Evolutionary conservation across 1,140 invertebrate species (phyloP).

Genomic region (Trigoniulus corallinus): DNA sequence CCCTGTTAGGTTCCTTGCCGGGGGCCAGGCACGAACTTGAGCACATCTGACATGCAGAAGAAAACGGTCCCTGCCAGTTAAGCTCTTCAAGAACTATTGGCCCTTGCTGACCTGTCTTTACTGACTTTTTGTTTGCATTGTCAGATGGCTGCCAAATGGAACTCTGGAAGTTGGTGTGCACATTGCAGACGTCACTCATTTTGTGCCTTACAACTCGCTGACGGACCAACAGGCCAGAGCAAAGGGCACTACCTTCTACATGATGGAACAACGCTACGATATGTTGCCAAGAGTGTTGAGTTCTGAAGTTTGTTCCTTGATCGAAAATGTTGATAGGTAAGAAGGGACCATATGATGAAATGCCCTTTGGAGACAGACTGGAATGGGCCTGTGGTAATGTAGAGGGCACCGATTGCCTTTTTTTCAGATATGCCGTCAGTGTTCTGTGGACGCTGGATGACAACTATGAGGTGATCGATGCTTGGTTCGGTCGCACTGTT

Average conservation of each 20-base stretch:
- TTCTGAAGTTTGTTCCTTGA: slow-evolving; percentile 32
- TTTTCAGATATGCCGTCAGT: slow-evolving; percentile 30
- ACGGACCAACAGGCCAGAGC: slow-evolving; percentile 27
- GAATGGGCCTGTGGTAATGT: too few species aligned
- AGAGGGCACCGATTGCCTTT: too few species aligned
- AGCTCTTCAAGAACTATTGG: too few species aligned
- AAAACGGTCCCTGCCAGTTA: too few species aligned
- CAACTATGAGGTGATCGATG: slow-evolving; percentile 19
- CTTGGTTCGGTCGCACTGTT: slow-evolving; percentile 27
- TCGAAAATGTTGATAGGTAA: slow-evolving; percentile 29
- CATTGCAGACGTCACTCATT: slow-evolving; percentile 34
- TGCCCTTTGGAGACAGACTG: too few species aligned
- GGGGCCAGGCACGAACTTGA: too few species aligned
- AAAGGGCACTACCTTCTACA: slow-evolving; percentile 32
- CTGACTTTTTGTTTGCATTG: too few species aligned
- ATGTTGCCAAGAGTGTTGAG: slow-evolving; percentile 34
- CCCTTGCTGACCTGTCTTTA: too few species aligned
- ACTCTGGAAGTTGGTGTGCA: slow-evolving; percentile 30
- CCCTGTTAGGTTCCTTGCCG: too few species aligned
- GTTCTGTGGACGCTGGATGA: slow-evolving; percentile 29
- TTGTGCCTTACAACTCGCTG: slow-evolving; percentile 23
- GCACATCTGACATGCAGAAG: too few species aligned
- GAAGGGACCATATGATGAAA: too few species aligned
- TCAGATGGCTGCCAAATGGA: slow-evolving; percentile 25
- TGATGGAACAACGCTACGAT: slow-evolving; percentile 30